Conservation (phyloP, 2,888 invertebrate genomes). For the Drosophila suboccidentalis region DNA sequence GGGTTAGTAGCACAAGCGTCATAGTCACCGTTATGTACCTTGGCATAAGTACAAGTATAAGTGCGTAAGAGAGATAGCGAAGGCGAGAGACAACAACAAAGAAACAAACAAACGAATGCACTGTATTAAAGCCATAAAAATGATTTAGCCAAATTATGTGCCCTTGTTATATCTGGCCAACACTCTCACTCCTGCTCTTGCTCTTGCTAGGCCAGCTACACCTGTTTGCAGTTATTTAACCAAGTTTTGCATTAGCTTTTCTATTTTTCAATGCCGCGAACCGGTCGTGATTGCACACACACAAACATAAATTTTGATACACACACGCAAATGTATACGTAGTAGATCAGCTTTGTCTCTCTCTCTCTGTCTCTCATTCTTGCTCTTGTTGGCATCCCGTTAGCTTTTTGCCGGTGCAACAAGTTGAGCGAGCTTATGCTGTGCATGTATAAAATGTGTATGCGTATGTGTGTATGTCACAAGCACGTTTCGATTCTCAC, state of each 20-base stretch:
- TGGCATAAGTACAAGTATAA: conserved; percentile 32
- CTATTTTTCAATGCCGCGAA: conserved; percentile 72
- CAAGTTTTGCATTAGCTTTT: conserved; percentile 56
- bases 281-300: conserved; percentile 55
- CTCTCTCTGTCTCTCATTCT: conserved; percentile 6
- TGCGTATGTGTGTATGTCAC: conserved; percentile 9
- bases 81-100: conserved; percentile 1
- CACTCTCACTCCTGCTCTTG: conserved; percentile 33
- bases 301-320: background rate
- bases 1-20: conserved; percentile 55
- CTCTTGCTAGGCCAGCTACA: conserved; percentile 40
- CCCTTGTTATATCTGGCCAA: conserved; percentile 34
- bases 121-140: conserved; percentile 30
- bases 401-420: conserved; percentile 71
- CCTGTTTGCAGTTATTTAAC: conserved; percentile 77
- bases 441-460: too few relatives aligned
- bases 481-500: conserved; percentile 33
- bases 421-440: conserved; percentile 47
- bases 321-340: conserved; percentile 7
- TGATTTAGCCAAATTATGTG: conserved; percentile 32
- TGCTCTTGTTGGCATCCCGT: conserved; percentile 41
- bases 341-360: conserved; percentile 42
- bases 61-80: conserved; percentile 20
- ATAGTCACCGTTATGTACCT: conserved; percentile 49
- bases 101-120: conserved; percentile 11